phyloP scores from a whole-genome alignment of 2,888 invertebrate genomes.

The Gonocerus acuteangulatus region DNA sequence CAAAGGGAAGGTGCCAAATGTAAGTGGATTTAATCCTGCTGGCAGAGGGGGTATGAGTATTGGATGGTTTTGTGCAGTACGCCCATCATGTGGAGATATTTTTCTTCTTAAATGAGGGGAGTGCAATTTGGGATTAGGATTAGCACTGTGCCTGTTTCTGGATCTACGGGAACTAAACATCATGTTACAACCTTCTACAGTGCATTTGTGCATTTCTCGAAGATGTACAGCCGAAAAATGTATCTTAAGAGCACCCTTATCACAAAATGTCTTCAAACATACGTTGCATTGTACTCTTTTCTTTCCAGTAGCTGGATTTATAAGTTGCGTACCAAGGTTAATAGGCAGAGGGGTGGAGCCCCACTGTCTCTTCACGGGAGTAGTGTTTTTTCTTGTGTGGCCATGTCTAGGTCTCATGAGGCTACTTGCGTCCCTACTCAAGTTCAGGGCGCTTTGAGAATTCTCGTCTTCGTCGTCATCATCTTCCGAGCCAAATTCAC shows the following conservation, averaged over 20 bases:
- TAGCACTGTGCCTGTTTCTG: conserved; percentile 92
- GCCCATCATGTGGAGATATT: conserved; percentile 87
- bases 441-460: conserved; percentile 56
- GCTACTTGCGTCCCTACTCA: conserved; percentile 53
- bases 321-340: conserved; percentile 80
- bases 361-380: conserved; percentile 67
- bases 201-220: conserved; percentile 99
- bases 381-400: conserved; percentile 57
- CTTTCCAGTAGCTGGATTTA: conserved; percentile 88
- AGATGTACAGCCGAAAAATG: conserved; percentile 98
- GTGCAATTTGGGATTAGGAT: conserved; percentile 96
- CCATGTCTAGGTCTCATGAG: conserved; percentile 45
- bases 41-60: conserved; percentile 67
- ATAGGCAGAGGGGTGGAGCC: conserved; percentile 67
- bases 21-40: conserved; percentile 61
- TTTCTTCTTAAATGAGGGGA: conserved; percentile 89
- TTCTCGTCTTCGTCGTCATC: conserved; percentile 55
- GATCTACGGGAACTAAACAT: conserved; percentile 97
- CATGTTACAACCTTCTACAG: conserved; percentile 97
- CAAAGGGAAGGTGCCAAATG: conserved; percentile 68
- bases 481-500: conserved; percentile 51
- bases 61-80: conserved; percentile 79
- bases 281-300: conserved; percentile 97
- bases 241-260: conserved; percentile 98
- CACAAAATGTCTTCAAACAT: conserved; percentile 97